Evolutionary conservation across 2,888 invertebrate genomes (phyloP).

Genomic region (Thelaira solivaga): DNA sequence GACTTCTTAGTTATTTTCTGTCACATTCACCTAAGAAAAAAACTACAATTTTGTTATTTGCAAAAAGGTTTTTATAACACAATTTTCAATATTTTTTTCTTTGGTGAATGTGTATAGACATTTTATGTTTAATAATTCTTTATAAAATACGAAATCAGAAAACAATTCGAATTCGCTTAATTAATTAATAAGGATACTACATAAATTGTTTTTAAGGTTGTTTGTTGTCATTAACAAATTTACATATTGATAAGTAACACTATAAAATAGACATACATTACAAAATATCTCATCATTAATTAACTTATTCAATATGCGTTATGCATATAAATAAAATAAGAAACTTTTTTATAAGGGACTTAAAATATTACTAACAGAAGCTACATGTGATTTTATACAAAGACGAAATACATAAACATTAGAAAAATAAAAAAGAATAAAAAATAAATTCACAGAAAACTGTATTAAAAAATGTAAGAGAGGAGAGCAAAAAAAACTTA

Average conservation of each 20-base stretch:
- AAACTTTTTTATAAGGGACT: conserved; percentile 9
- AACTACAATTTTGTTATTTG: too few species aligned
- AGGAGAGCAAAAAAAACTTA: background rate
- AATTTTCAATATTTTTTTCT: too few species aligned
- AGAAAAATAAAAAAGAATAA: too few species aligned
- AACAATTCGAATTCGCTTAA: conserved; percentile 43
- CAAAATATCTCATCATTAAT: conserved; percentile 40
- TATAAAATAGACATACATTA: conserved; percentile 56
- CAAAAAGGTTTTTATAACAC: too few species aligned
- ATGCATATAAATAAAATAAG: background rate
- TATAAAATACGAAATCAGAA: conserved; percentile 44
- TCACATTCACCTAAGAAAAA: background rate
- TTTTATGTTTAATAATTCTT: too few species aligned
- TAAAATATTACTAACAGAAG: conserved; percentile 32
- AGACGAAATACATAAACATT: background rate
- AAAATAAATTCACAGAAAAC: too few species aligned
- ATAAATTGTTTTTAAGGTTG: conserved; percentile 38
- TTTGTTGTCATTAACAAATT: conserved; percentile 32
- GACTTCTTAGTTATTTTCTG: conserved; percentile 22
- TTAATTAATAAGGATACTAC: conserved; percentile 45
- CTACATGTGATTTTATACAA: conserved; percentile 14
- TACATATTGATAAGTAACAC: conserved; percentile 56
- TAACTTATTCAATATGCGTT: conserved; percentile 19
- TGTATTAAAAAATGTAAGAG: background rate
- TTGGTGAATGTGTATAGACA: too few species aligned